phyloP scores from a whole-genome alignment of 2,797 vertebrate species.

The Spheniscus humboldti region DNA sequence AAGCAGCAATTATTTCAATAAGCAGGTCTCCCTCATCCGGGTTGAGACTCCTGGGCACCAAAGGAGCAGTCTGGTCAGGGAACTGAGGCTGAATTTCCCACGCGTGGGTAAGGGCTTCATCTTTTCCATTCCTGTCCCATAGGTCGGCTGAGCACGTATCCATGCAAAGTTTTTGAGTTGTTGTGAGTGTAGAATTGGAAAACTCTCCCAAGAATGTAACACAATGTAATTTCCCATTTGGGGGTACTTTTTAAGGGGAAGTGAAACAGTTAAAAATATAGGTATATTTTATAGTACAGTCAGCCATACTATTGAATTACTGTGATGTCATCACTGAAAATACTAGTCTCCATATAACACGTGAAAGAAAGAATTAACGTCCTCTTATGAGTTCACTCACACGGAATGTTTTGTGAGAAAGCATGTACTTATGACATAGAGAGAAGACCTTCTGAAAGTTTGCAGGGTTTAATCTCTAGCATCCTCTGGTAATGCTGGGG shows the following conservation, averaged over 20 bases:
- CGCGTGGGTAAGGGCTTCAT: neutral
- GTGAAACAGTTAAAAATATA: neutral
- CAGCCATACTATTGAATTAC: neutral
- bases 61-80: too few relatives aligned
- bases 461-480: neutral
- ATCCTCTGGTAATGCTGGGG: neutral
- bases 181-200: neutral
- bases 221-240: neutral
- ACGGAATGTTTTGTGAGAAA: neutral
- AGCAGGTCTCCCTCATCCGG: neutral
- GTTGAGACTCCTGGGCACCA: neutral
- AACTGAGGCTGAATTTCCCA: neutral
- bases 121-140: neutral
- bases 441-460: neutral
- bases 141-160: neutral
- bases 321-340: neutral
- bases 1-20: neutral
- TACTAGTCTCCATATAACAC: neutral
- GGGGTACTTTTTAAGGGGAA: neutral
- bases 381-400: neutral
- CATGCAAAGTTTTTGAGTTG: neutral
- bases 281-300: neutral
- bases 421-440: fast-evolving
- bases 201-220: neutral
- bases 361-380: neutral